phyloP scores from a whole-genome alignment of 2,888 invertebrate species.

The Camponotus fellah region DNA sequence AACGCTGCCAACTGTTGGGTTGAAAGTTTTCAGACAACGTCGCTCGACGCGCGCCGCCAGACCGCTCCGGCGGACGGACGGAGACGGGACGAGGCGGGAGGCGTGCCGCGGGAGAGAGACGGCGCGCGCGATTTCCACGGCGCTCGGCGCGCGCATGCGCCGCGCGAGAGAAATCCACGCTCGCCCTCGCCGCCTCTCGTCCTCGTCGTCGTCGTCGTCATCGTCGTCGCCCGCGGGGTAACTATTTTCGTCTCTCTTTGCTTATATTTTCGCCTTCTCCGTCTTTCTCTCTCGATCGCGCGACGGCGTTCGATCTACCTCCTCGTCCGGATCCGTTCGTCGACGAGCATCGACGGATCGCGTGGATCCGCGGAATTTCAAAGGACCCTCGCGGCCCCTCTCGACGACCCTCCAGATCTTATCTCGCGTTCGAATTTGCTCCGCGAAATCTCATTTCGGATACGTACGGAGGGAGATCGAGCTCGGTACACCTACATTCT shows the following conservation, averaged over 20 bases:
- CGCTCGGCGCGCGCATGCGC: constrained; percentile 59
- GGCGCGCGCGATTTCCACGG: constrained; percentile 38
- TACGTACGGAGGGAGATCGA: constrained; percentile 53
- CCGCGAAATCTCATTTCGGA: constrained; percentile 72
- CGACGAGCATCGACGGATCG: not conserved
- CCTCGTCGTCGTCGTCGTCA: not conserved
- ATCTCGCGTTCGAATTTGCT: constrained; percentile 25
- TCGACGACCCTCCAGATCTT: not conserved
- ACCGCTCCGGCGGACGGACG: constrained; percentile 22
- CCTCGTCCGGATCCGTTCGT: not conserved
- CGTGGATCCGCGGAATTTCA: not conserved
- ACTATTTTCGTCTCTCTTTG: constrained; percentile 77
- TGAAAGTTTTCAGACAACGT: constrained; percentile 77
- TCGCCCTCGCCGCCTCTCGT: constrained; percentile 51
- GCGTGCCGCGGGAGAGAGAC: constrained; percentile 51
- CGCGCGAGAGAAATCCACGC: constrained; percentile 59
- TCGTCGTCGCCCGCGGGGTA: constrained; percentile 67
- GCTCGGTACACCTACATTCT: constrained; percentile 51
- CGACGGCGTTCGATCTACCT: not conserved
- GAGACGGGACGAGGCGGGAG: constrained; percentile 63
- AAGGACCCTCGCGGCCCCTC: not conserved
- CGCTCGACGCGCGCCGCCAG: constrained; percentile 71
- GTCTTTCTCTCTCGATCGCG: constrained; percentile 48
- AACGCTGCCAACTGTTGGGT: constrained; percentile 83
- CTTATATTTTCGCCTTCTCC: constrained; percentile 73